phyloP scores from a whole-genome alignment of 2,888 invertebrate species.

The Meandrusa payeni region DNA sequence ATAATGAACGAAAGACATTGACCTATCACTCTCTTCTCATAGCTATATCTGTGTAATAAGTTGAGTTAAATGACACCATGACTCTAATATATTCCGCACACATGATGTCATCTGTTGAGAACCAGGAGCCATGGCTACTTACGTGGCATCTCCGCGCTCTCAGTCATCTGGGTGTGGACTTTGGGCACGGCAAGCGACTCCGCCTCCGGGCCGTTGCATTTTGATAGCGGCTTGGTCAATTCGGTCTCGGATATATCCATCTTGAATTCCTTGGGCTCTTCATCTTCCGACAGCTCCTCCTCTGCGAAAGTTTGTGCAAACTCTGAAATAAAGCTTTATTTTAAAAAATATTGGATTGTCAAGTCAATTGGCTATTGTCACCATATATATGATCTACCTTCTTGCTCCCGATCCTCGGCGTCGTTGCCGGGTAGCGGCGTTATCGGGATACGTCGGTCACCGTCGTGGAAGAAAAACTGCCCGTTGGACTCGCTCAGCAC shows the following conservation, averaged over 20 bases:
- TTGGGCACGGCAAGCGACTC: conserved; percentile 18
- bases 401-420: conserved; percentile 16
- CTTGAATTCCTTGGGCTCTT: conserved; percentile 31
- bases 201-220: conserved; percentile 2
- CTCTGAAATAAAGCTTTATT: too few species aligned
- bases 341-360: too few species aligned
- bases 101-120: too few species aligned
- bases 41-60: too few species aligned
- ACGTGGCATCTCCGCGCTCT: conserved; percentile 43
- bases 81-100: too few species aligned
- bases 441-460: conserved; percentile 63
- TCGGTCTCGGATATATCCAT: conserved; percentile 28
- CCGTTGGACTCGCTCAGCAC: conserved; percentile 70
- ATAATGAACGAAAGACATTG: too few species aligned
- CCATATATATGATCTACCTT: too few species aligned
- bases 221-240: conserved; percentile 5
- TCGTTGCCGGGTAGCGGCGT: conserved; percentile 36
- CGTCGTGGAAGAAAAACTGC: conserved; percentile 72
- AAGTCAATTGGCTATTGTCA: too few species aligned
- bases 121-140: conserved; percentile 30
- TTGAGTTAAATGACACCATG: too few species aligned
- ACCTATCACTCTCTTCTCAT: too few species aligned
- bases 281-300: conserved; percentile 30
- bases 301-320: conserved; percentile 19
- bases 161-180: conserved; percentile 14